Evolutionary conservation across 2,888 invertebrate genomes (phyloP), one percentile per base, ranked within the genome.

Genomic region (Allolobophora icterica): DNA sequence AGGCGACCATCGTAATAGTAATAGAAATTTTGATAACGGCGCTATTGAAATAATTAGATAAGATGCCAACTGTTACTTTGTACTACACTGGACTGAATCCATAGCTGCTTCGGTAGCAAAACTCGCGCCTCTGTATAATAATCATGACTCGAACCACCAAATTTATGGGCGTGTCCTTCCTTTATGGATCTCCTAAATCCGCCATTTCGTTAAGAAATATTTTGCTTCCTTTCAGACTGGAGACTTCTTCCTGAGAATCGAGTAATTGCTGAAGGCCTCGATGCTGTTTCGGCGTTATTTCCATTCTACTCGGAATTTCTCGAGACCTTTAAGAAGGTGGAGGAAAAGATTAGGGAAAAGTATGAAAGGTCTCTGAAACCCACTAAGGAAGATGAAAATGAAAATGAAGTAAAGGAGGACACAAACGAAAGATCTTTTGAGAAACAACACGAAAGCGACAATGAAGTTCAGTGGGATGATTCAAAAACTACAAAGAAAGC

Each of bases 171-270:
- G 52, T 15, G 24, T 52, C 24, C 52, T 24, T 52, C 52, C 11
- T 52, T 24, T 52, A 52, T 52, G 1, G 24, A 24, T 52, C 52
- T 24, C 5, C 21, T 52, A 5, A 24, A 21, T 52, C 42, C 42
- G 42, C 17, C 42, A 42, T 42, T 42, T 5, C 42, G 21, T 52
- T 24, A 24, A 52, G 24, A 52, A 52, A 71, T 71, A n/a, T n/a
- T n/a, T 71, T 71, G 71, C n/a, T 52, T 71, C 8, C n/a, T 71
- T 71, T n/a, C 71, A 71, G 71, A 71, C 30, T 71, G 71, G 71
- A 71, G 71, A 71, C 71, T 71, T n/a, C 71, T 71, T 30, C 71
- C 71, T n/a, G 71, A 71, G 71, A 71, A 71, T 71, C 71, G n/a
- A 71, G 71, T 11, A 6, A n/a, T 71, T 71, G 71, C 71, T 71